Evolutionary conservation across 2,888 invertebrate species (phyloP).

Genomic region (Lysandra bellargus): DNA sequence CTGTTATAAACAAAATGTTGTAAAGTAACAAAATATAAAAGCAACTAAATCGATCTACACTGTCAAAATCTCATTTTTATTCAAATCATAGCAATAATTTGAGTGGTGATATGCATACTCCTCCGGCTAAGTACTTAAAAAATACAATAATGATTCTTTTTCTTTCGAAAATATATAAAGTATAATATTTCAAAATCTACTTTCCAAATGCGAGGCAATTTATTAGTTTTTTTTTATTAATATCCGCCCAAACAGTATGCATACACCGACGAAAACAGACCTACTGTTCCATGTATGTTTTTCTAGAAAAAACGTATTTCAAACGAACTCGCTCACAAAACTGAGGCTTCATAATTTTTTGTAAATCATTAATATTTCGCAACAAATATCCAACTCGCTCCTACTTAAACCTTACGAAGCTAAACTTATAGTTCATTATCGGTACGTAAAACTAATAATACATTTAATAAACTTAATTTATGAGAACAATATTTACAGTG

Average conservation of each 20-base stretch:
- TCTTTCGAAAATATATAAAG: conserved; percentile 72
- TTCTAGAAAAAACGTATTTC: conserved; percentile 49
- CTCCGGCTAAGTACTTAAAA: conserved; percentile 60
- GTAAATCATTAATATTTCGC: conserved; percentile 58
- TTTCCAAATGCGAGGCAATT: conserved; percentile 81
- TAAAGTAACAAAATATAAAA: not conserved
- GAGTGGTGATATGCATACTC: conserved; percentile 54
- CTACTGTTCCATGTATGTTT: conserved; percentile 70
- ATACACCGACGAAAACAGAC: conserved; percentile 57
- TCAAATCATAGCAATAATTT: not conserved
- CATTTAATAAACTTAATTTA: conserved; percentile 73
- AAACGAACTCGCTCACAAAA: conserved; percentile 49
- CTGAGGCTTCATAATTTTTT: conserved; percentile 43
- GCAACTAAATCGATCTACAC: not conserved
- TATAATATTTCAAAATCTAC: conserved; percentile 77
- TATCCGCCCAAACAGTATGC: conserved; percentile 62
- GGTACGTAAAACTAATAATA: conserved; percentile 70
- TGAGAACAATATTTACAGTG: conserved; percentile 77
- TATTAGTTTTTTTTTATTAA: conserved; percentile 60
- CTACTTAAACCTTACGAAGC: conserved; percentile 68
- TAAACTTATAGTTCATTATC: conserved; percentile 60
- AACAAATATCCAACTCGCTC: conserved; percentile 74
- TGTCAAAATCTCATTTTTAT: not conserved
- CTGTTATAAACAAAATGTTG: not conserved
- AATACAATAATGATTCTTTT: conserved; percentile 67